phyloP scores from a whole-genome alignment of 2,888 invertebrate species.

The Drosophila yooni region DNA sequence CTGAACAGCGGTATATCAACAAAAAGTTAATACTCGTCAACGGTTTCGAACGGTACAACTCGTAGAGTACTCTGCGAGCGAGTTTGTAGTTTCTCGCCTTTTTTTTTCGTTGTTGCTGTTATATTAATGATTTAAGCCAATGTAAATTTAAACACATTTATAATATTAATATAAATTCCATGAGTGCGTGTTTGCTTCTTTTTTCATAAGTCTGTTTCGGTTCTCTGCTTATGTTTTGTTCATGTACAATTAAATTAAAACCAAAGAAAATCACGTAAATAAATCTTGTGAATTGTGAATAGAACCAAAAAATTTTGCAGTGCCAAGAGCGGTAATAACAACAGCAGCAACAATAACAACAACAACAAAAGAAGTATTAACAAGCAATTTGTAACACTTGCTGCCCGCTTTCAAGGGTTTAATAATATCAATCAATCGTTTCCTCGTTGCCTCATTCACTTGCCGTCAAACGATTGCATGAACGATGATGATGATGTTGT shows the following conservation, averaged over 20 bases:
- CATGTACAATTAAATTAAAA: slow-evolving; percentile 3
- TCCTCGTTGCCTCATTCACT: slow-evolving; percentile 51
- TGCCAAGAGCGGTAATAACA: slow-evolving; percentile 28
- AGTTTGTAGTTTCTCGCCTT: slow-evolving; percentile 25
- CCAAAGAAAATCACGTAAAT: background rate
- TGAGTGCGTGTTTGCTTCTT: slow-evolving; percentile 2
- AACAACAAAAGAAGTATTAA: background rate
- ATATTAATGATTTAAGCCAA: slow-evolving; percentile 44
- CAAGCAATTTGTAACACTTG: slow-evolving; percentile 26
- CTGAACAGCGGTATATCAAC: slow-evolving; percentile 45
- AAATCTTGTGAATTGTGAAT: slow-evolving; percentile 7
- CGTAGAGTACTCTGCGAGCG: slow-evolving; percentile 35
- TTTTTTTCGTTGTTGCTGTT: slow-evolving; percentile 34
- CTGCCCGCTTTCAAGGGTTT: slow-evolving; percentile 38
- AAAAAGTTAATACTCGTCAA: slow-evolving; percentile 64
- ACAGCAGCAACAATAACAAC: slow-evolving; percentile 13
- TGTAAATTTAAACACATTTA: slow-evolving; percentile 34
- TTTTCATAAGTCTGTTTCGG: background rate
- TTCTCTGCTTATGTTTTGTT: slow-evolving; percentile 1
- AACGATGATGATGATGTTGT: slow-evolving; percentile 26
- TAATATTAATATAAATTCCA: slow-evolving; percentile 1
- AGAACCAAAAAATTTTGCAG: background rate
- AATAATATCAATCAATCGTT: slow-evolving; percentile 49
- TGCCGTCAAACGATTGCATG: slow-evolving; percentile 36
- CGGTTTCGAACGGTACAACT: slow-evolving; percentile 64